phyloP scores from a whole-genome alignment of 2,113 vertebrate species.

The Ptyas mucosa region DNA sequence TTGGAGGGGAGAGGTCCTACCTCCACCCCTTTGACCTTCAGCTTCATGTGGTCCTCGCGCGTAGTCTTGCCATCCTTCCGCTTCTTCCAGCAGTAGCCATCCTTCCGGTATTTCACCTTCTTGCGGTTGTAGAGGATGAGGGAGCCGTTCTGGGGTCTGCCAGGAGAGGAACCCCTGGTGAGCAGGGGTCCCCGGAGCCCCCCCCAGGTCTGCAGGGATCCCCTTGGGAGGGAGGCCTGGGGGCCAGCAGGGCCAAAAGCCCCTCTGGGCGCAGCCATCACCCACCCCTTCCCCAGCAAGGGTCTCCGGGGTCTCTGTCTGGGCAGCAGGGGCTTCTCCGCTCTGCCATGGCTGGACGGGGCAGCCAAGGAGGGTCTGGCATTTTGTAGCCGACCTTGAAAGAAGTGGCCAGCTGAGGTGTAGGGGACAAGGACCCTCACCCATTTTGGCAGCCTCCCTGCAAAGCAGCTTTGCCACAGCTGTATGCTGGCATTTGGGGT shows the following conservation, averaged over 20 bases:
- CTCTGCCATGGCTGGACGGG: background rate
- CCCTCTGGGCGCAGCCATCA: too few relatives aligned
- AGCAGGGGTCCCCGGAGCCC: background rate
- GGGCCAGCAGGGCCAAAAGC: background rate
- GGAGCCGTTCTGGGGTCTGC: slow-evolving; percentile 86
- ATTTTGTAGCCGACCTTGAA: background rate
- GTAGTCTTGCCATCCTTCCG: slow-evolving; percentile 90
- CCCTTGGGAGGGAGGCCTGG: too few relatives aligned
- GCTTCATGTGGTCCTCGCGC: slow-evolving; percentile 91
- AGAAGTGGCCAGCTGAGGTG: background rate
- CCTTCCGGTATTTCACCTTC: slow-evolving; percentile 90
- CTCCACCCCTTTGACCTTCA: slow-evolving; percentile 91
- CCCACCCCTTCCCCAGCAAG: background rate
- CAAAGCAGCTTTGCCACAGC: background rate
- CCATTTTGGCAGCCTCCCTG: background rate
- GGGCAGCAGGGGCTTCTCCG: too few relatives aligned
- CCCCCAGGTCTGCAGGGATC: too few relatives aligned
- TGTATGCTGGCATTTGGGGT: background rate
- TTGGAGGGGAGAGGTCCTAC: slow-evolving; percentile 48
- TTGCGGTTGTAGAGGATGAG: slow-evolving; percentile 89
- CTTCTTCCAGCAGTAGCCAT: slow-evolving; percentile 91
- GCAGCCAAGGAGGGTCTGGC: background rate
- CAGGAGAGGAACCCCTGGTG: background rate
- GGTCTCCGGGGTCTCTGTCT: background rate
- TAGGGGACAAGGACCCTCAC: background rate